Evolutionary conservation across 2,113 vertebrate species (phyloP).

Genomic region (Protobothrops flavoviridis): DNA sequence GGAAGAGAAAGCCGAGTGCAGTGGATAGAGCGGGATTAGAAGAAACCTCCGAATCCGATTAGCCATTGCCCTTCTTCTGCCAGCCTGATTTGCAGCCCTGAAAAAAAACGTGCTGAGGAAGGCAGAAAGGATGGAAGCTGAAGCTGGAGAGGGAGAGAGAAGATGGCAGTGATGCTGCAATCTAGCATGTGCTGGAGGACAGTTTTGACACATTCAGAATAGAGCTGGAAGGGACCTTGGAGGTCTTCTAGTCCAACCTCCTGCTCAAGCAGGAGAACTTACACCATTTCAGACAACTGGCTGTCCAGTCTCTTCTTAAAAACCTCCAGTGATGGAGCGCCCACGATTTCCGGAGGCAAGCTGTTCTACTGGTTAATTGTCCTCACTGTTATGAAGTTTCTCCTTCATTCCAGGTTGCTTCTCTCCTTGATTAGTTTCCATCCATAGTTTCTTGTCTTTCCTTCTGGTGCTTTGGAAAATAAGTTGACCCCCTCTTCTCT

Average conservation of each 20-base stretch:
- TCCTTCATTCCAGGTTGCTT: background rate
- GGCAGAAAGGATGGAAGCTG: background rate
- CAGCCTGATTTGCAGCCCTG: background rate
- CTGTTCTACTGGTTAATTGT: background rate
- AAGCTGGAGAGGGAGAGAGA: no score
- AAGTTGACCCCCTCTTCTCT: background rate
- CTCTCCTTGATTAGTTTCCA: background rate
- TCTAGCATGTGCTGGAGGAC: background rate
- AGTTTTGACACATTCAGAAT: background rate
- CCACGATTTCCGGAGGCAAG: background rate
- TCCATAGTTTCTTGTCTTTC: background rate
- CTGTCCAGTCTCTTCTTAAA: background rate
- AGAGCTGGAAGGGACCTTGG: background rate
- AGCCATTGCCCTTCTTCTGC: constrained; percentile 52
- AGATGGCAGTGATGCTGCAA: background rate
- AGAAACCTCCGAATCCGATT: constrained; percentile 74
- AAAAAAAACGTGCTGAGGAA: background rate
- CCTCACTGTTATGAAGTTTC: background rate
- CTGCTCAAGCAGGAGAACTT: background rate
- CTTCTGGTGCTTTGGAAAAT: background rate
- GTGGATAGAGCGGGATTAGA: constrained; percentile 71
- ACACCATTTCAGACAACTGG: background rate
- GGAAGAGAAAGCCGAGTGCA: constrained; percentile 44
- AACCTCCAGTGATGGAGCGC: background rate
- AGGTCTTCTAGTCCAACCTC: background rate